These are phyloP conservation scores for Copsychus sechellarum DNA, from an alignment of 2,113 vertebrate genomes.

Conservation along the genomic window DNA sequence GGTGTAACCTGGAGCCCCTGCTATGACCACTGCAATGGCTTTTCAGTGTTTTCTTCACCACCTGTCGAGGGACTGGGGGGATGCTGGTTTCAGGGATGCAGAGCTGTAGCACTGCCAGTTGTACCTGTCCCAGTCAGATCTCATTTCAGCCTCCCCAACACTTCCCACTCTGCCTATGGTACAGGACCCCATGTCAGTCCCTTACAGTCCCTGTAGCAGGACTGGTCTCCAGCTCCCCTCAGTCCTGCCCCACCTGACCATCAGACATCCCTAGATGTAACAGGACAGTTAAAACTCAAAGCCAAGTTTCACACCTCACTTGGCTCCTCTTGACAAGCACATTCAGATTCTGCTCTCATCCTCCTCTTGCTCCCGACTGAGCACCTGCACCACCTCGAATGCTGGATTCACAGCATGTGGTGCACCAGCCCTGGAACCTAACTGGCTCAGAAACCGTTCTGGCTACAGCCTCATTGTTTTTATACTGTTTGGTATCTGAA, in stretches of 20 bases:
- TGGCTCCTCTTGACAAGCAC: background rate
- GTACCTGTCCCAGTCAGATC: background rate
- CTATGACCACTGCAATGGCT: background rate
- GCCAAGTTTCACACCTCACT: background rate
- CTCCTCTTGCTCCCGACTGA: accelerated
- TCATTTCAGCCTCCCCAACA: background rate
- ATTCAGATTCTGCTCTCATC: background rate
- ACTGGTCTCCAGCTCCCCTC: background rate
- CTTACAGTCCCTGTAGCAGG: background rate
- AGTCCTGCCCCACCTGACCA: background rate
- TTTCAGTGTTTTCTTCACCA: background rate
- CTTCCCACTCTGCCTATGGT: background rate
- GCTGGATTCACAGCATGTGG: background rate
- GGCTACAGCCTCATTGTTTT: background rate
- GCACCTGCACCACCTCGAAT: background rate
- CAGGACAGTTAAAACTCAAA: background rate
- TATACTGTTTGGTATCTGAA: background rate
- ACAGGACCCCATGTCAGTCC: background rate
- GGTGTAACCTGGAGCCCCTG: background rate
- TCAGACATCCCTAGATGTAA: background rate
- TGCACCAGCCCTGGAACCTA: background rate
- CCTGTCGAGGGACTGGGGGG: background rate
- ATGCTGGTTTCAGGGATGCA: background rate
- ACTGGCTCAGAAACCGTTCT: background rate
- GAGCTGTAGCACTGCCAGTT: background rate